Percentiles rank a stretch among this genome's conserved stretches.
These are phyloP conservation scores for Ceriagrion tenellum DNA, from an alignment of 2,888 invertebrate species.

Conservation along the genomic window DNA sequence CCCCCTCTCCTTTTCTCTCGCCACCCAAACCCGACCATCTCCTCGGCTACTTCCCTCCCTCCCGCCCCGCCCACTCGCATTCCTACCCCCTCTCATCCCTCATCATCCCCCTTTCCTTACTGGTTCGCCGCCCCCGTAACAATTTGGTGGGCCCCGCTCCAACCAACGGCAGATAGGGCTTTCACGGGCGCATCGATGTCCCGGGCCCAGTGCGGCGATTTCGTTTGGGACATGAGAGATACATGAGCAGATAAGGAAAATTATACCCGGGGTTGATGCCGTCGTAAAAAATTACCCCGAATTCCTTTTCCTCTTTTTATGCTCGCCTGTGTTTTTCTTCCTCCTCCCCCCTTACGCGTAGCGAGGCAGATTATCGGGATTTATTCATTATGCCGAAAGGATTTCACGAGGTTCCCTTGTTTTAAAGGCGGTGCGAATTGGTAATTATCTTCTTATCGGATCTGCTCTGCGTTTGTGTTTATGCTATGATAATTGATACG, in stretches of 20 bases:
- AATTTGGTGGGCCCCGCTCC: not conserved
- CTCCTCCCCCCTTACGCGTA: not conserved
- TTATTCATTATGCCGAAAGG: slow-evolving; percentile 4
- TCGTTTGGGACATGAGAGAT: slow-evolving; percentile 51
- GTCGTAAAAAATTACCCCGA: not conserved
- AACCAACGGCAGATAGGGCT: not conserved
- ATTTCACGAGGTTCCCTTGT: not conserved
- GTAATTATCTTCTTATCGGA: not conserved
- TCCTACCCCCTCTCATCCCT: not conserved
- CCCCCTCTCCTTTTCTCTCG: not conserved
- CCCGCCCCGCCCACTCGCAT: slow-evolving; percentile 3
- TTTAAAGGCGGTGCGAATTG: not conserved
- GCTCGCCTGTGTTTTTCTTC: not conserved
- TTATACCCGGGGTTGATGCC: slow-evolving; percentile 40
- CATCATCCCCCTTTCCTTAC: not conserved
- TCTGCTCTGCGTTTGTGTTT: not conserved
- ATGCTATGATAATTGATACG: not conserved
- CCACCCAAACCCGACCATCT: not conserved
- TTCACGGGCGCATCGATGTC: not conserved
- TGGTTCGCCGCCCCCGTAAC: not conserved
- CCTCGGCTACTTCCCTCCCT: not conserved
- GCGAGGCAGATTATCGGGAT: slow-evolving; percentile 4
- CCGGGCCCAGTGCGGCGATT: slow-evolving; percentile 6
- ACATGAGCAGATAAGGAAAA: slow-evolving; percentile 58
- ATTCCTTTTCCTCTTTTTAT: not conserved